A percentile compares a stretch with the other conserved stretches of the same genome.
These are phyloP conservation scores for Dendroctonus valens DNA, from an alignment of 1,140 invertebrate species.

Conservation along the genomic window DNA sequence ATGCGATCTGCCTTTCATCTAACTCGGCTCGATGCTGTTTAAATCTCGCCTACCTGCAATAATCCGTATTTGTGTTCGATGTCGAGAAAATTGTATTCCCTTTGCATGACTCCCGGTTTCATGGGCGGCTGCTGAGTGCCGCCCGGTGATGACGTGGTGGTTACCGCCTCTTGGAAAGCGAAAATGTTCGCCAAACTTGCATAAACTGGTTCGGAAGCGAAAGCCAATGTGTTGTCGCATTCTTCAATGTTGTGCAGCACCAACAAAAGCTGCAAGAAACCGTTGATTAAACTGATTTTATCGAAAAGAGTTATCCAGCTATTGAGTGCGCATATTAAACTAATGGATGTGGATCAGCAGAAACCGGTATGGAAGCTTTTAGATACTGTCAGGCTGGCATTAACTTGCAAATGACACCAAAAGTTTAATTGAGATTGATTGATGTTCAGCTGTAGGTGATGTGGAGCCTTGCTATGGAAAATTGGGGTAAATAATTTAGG, in stretches of 20 bases:
- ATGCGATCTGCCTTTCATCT: too few relatives aligned
- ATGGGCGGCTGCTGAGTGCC: constrained; percentile 49
- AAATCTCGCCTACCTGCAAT: constrained; percentile 67
- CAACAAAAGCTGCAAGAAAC: constrained; percentile 56
- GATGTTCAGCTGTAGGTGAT: too few relatives aligned
- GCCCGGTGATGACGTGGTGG: constrained; percentile 48
- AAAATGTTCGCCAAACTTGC: constrained; percentile 87
- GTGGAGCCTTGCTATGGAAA: too few relatives aligned
- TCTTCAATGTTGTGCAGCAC: constrained; percentile 77
- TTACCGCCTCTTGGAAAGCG: constrained; percentile 59
- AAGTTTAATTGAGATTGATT: too few relatives aligned
- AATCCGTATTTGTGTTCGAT: constrained; percentile 92
- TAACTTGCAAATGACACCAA: too few relatives aligned
- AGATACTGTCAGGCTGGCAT: too few relatives aligned
- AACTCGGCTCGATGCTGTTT: not conserved
- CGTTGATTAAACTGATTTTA: not conserved
- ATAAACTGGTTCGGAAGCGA: constrained; percentile 86
- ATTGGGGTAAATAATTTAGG: too few relatives aligned
- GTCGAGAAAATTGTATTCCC: constrained; percentile 84
- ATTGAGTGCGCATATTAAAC: too few relatives aligned
- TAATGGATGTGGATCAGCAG: too few relatives aligned
- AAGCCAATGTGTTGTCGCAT: constrained; percentile 82
- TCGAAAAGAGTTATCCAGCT: too few relatives aligned
- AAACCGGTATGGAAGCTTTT: too few relatives aligned
- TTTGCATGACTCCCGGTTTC: constrained; percentile 60